Evolutionary conservation across 2,113 vertebrate genomes (phyloP), one percentile per base, ranked within the genome.

Genomic region (Ahaetulla prasina): DNA sequence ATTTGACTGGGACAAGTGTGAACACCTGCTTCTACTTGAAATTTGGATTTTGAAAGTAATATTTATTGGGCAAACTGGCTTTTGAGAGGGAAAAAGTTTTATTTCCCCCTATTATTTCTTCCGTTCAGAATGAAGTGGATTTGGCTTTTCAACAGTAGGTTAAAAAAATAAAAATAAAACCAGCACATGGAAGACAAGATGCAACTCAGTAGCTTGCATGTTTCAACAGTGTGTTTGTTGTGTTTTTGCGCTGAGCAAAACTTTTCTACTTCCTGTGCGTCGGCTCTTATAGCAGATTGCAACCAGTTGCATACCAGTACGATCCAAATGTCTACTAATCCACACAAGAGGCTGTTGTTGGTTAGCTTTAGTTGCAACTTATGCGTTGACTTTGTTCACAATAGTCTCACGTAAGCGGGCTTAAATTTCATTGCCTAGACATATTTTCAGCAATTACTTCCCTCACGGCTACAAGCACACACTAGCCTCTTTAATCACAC

Each of bases 1-100:
- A 0, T 85, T 94, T 88, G 90, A 25, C 45, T 94, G 93, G 90
- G 94, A 84, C 93, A 96, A 91, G 93, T 96, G 95, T 92, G 20
- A 1, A 94, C 95, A 95, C 86, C 95, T 96, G 95, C 95, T 94
- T 85, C 0, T 54, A 92, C 43, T 90, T 45, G 20, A 0, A 0
- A 80, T 92, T 93, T 89, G 53, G 25, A 43, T 91, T 87, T 30
- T 0, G 93, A 94, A 60, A 25, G 1, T 8, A 30, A 49, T 4
- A 35, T 60, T 5, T n/a, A 39, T 10, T 35, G 60, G 6, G 53
- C 89, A 68, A 27, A 89, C 84, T 30, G 88, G 39, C 86, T 2
- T 92, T 84, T 87, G 11, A 68, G 11, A 68, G 57, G 55, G 63
- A n/a, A 85, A 23, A 20, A 12, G 93, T 16, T 0, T 54, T 68